These are phyloP conservation scores for Chydorus sphaericus DNA, from an alignment of 2,888 invertebrate species.

Conservation along the genomic window DNA sequence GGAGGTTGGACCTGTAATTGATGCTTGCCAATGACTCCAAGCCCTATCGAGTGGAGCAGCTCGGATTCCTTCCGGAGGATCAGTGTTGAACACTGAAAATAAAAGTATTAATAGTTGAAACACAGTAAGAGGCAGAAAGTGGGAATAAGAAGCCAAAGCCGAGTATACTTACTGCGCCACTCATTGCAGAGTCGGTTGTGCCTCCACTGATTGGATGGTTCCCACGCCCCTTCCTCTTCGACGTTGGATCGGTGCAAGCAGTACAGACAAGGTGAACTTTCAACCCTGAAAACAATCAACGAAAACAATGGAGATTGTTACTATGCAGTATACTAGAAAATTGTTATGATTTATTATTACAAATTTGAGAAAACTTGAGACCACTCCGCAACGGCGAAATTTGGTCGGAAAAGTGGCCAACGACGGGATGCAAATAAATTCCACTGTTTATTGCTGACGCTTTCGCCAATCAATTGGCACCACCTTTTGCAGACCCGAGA, in stretches of 20 bases:
- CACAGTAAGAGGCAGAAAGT: not conserved
- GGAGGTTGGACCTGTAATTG: slow-evolving; percentile 76
- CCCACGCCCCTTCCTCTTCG: slow-evolving; percentile 19
- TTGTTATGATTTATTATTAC: slow-evolving; percentile 24
- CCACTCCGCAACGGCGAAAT: slow-evolving; percentile 58
- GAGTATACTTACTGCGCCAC: slow-evolving; percentile 33
- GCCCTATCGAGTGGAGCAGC: slow-evolving; percentile 63
- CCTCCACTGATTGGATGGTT: slow-evolving; percentile 67
- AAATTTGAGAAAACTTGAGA: slow-evolving; percentile 49
- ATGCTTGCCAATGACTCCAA: slow-evolving; percentile 79
- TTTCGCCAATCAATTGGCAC: slow-evolving; percentile 61
- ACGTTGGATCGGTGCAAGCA: slow-evolving; percentile 39
- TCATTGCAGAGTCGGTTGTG: slow-evolving; percentile 64
- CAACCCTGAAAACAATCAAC: slow-evolving; percentile 39
- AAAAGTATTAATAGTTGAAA: not conserved
- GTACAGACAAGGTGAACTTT: slow-evolving; percentile 69
- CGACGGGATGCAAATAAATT: slow-evolving; percentile 53
- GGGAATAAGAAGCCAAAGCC: not conserved
- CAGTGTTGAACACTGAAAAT: slow-evolving; percentile 42
- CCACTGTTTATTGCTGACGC: slow-evolving; percentile 67
- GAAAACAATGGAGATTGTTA: slow-evolving; percentile 9
- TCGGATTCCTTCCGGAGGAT: slow-evolving; percentile 73
- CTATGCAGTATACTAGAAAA: slow-evolving; percentile 14
- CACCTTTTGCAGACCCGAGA: slow-evolving; percentile 75
- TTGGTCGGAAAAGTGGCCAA: slow-evolving; percentile 75